These are phyloP conservation scores for Phalacrocorax carbo DNA, from an alignment of 2,113 vertebrate genomes.

Conservation along the genomic window DNA sequence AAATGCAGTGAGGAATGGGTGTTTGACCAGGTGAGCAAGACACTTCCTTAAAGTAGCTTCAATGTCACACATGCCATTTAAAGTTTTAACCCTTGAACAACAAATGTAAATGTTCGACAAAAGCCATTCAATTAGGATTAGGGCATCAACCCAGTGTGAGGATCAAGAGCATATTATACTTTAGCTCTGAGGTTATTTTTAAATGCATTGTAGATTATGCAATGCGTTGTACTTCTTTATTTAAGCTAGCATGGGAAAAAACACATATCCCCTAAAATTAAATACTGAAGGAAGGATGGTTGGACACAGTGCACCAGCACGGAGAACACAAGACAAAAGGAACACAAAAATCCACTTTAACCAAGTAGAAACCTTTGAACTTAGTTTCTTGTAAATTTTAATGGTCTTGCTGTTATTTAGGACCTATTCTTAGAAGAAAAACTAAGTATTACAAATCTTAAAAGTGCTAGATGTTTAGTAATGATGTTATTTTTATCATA, in stretches of 20 bases:
- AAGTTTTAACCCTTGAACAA: conserved; percentile 25
- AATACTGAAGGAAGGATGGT: conserved; percentile 77
- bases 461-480: background rate
- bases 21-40: conserved; percentile 99
- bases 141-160: background rate
- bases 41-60: conserved; percentile 86
- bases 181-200: conserved; percentile 53
- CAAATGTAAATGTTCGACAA: background rate
- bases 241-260: conserved; percentile 50
- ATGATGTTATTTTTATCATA: background rate
- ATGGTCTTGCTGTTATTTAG: conserved; percentile 26
- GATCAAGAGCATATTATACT: conserved; percentile 24
- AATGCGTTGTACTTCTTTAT: background rate
- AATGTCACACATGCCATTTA: conserved; percentile 96
- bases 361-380: conserved; percentile 69
- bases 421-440: conserved; percentile 19
- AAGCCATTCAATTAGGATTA: conserved; percentile 21
- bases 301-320: conserved; percentile 83
- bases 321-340: conserved; percentile 79
- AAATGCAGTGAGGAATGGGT: conserved; percentile 99
- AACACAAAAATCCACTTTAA: conserved; percentile 87
- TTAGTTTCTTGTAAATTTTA: conserved; percentile 57
- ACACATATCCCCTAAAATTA: conserved; percentile 62
- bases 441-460: conserved; percentile 2
- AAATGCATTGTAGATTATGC: background rate